Percentiles rank a stretch among this genome's conserved stretches.
Conservation (phyloP, 2,113 vertebrate species). For the Lophura nycthemera region DNA sequence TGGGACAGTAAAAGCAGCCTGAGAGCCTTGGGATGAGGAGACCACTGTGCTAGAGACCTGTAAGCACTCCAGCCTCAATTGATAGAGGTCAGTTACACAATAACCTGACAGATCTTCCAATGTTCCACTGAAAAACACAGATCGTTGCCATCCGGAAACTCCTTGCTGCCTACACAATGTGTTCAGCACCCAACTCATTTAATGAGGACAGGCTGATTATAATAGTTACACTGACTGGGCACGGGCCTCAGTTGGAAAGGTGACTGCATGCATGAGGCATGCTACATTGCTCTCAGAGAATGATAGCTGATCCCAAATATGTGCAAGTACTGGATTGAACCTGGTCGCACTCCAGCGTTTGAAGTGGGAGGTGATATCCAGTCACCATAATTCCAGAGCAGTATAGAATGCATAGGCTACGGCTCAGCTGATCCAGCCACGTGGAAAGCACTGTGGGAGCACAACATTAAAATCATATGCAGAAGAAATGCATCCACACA, state of each 20-base stretch:
- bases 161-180: not conserved
- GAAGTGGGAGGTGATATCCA: conserved; percentile 11
- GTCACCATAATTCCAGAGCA: not conserved
- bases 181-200: not conserved
- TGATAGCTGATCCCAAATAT: not conserved
- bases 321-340: not conserved
- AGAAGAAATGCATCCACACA: conserved; percentile 39
- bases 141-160: not conserved
- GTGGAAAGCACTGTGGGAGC: conserved; percentile 38
- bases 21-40: not conserved
- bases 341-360: not conserved
- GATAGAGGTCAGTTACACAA: not conserved
- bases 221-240: not conserved
- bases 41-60: not conserved
- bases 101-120: not conserved
- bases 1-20: not conserved
- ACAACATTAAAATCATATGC: not conserved
- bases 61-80: not conserved
- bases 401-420: not conserved
- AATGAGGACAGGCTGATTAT: not conserved
- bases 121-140: not conserved
- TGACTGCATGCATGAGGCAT: not conserved
- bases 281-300: not conserved
- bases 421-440: not conserved
- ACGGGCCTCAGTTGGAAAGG: not conserved